Evolutionary conservation across 2,797 vertebrate genomes (phyloP), one percentile per base, ranked within the genome.

Genomic region (Anguilla pacifica): DNA sequence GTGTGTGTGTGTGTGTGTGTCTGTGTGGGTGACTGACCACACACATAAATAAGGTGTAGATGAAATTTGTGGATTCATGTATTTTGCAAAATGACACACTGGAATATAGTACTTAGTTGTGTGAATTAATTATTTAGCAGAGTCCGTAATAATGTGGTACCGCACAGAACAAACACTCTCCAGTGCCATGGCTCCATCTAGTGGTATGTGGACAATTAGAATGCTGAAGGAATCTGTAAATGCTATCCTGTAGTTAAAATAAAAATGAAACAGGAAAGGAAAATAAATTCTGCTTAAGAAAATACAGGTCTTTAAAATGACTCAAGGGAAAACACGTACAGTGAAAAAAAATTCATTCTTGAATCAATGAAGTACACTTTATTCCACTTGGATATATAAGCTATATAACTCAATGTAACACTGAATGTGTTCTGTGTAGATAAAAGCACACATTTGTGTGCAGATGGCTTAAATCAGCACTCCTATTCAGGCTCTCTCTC

Each of bases 241-340:
- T 61, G 39, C 11, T 70, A 85, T 35, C 28, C 7, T 19, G 25
- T n/a, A 1, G 5, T 46, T 49, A 46, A 67, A 2, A 94, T 61
- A 85, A 79, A 46, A 61, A 86, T 85, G 77, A 87, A 82, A 17
- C 0, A 28, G n/a, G 59, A 28, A 17, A 59, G 49, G 13, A 9
- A 46, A 86, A 22, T 74, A 70, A 46, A n/a, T 22, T 77, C n/a
- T 55, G 46, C 6, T 22, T 61, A 6, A 70, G n/a, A 51, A 70
- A 46, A 86, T 28, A 46, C 22, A 22, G 13, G 10, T 74, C 19
- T 35, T 13, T 17, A 17, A 43, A 77, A 43, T 19, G 39, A 61
- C 49, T 10, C 10, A 55, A 31, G 10, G n/a, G 35, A 46, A 79
- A 1, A 25, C 28, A 59, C 13, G 46, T 13, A 57, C 55, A 57